Evolutionary conservation across 2,888 invertebrate species (phyloP).

Genomic region (Caprella mutica): DNA sequence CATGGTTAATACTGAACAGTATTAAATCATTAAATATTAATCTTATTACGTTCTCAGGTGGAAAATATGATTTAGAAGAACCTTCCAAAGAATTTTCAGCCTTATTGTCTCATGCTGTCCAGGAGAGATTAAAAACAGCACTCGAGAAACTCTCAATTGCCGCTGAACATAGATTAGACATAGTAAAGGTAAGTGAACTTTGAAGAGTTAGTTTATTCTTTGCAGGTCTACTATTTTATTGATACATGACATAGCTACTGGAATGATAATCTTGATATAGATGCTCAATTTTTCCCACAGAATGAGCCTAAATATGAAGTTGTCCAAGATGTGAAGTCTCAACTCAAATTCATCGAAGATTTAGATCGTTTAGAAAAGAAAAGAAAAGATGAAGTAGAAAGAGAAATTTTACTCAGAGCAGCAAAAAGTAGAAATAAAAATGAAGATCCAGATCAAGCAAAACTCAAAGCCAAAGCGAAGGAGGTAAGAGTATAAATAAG

Average conservation of each 20-base stretch:
- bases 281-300: conserved; percentile 11
- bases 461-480: conserved; percentile 87
- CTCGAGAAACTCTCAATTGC: conserved; percentile 82
- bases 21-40: neutral
- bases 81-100: conserved; percentile 74
- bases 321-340: conserved; percentile 78
- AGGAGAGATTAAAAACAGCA: conserved; percentile 80
- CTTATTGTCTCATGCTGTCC: conserved; percentile 82
- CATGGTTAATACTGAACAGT: neutral
- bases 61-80: conserved; percentile 66
- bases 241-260: neutral
- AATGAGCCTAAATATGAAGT: conserved; percentile 55
- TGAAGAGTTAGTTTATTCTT: too few relatives aligned
- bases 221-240: neutral
- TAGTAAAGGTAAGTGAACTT: conserved; percentile 60
- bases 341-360: conserved; percentile 93
- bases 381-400: conserved; percentile 85
- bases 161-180: conserved; percentile 88
- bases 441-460: conserved; percentile 95
- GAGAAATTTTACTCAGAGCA: conserved; percentile 81
- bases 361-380: conserved; percentile 87
- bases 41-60: conserved; percentile 42
- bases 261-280: neutral
- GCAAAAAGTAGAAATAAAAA: conserved; percentile 92
- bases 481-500: conserved; percentile 50